Evolutionary conservation across 2,113 vertebrate genomes (phyloP).

Genomic region (Grammomys surdaster): DNA sequence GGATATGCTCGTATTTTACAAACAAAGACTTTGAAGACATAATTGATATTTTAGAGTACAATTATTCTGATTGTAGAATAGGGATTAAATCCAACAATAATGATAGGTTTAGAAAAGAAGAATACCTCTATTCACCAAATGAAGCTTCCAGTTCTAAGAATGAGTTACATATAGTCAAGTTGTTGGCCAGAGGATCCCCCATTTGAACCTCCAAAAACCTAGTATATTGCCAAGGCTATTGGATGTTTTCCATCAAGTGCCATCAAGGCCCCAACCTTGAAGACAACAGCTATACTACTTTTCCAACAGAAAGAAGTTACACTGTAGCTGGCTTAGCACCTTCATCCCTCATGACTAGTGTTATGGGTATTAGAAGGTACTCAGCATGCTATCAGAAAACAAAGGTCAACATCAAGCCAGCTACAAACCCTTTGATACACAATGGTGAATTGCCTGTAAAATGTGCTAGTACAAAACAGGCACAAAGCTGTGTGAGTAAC

Average conservation of each 20-base stretch:
- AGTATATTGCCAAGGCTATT: not conserved
- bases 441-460: not conserved
- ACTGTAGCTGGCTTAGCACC: not conserved
- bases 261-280: not conserved
- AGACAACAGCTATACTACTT: not conserved
- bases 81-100: not conserved
- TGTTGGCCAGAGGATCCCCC: not conserved
- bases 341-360: not conserved
- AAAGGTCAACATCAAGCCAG: not conserved
- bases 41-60: slow-evolving; percentile 28
- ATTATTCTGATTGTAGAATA: not conserved
- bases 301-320: not conserved
- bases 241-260: not conserved
- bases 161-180: not conserved
- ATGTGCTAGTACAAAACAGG: not conserved
- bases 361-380: not conserved
- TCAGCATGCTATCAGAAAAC: not conserved
- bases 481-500: not conserved
- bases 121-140: not conserved
- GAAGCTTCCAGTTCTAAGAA: not conserved
- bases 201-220: not conserved
- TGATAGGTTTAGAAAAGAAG: not conserved
- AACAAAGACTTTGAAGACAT: not conserved
- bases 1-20: slow-evolving; percentile 4
- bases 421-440: not conserved